Evolutionary conservation across 2,888 invertebrate species (phyloP).

Genomic region (Mesorhabditis spiculigera): DNA sequence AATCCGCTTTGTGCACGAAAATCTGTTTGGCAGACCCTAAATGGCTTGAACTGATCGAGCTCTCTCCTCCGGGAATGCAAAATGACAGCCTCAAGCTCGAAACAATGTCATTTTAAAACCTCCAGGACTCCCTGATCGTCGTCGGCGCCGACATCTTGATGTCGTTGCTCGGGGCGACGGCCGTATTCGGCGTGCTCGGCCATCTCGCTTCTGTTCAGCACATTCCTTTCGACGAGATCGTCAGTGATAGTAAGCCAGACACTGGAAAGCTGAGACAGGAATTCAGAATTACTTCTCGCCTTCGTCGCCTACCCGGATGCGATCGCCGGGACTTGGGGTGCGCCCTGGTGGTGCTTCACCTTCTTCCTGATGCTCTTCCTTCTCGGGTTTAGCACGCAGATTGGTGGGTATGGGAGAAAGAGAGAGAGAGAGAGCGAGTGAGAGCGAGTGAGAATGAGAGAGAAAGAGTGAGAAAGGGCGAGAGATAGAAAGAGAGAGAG

Average conservation of each 20-base stretch:
- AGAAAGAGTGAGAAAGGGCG: too few relatives aligned
- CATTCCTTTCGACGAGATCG: too few relatives aligned
- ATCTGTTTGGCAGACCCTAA: too few relatives aligned
- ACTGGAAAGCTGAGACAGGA: too few relatives aligned
- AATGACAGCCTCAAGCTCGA: neutral
- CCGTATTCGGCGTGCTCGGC: conserved; percentile 43
- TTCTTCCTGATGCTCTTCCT: conserved; percentile 61
- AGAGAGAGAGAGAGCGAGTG: too few relatives aligned
- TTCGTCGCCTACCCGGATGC: conserved; percentile 60
- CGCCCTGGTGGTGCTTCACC: conserved; percentile 59
- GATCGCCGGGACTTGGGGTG: conserved; percentile 53
- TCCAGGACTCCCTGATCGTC: conserved; percentile 44
- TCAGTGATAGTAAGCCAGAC: too few relatives aligned
- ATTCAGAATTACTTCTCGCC: conserved; percentile 24
- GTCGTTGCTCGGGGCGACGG: conserved; percentile 36
- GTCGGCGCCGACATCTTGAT: conserved; percentile 47
- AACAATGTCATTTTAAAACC: too few relatives aligned
- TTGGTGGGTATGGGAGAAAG: conserved; percentile 11
- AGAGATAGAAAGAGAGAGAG: too few relatives aligned
- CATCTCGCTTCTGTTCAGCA: conserved; percentile 19
- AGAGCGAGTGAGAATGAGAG: too few relatives aligned
- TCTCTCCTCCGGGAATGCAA: too few relatives aligned
- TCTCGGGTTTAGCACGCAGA: conserved; percentile 55
- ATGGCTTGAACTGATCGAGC: too few relatives aligned
- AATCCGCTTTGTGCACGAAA: too few relatives aligned